These are phyloP conservation scores for Paralichthys olivaceus DNA, from an alignment of 2,113 vertebrate species.

Conservation along the genomic window DNA sequence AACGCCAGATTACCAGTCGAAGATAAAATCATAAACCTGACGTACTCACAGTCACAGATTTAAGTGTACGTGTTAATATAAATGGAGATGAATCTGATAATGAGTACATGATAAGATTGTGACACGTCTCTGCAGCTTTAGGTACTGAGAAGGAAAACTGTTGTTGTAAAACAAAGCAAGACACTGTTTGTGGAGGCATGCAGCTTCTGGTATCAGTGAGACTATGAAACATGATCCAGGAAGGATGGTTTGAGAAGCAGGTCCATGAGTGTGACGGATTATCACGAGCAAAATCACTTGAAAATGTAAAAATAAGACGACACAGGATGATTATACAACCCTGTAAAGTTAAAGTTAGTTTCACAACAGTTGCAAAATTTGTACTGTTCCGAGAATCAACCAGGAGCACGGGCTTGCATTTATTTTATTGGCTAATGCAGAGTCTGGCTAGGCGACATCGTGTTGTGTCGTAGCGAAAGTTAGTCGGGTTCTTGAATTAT, in stretches of 20 bases:
- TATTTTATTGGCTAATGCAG: too few species aligned
- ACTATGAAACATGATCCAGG: conserved; percentile 25
- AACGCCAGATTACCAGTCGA: background rate
- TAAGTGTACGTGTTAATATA: background rate
- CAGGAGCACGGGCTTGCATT: too few species aligned
- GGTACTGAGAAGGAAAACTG: background rate
- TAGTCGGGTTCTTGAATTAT: too few species aligned
- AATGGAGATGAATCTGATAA: background rate
- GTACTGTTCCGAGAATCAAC: too few species aligned
- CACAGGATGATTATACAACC: background rate
- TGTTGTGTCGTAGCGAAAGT: too few species aligned
- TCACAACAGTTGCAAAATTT: too few species aligned
- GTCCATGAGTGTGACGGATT: background rate
- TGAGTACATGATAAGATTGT: background rate
- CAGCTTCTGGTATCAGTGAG: conserved; percentile 12
- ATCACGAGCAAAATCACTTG: background rate
- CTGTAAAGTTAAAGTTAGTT: background rate
- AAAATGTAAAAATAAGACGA: background rate
- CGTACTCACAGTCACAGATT: background rate
- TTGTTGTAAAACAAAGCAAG: conserved; percentile 16
- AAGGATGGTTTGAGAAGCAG: background rate
- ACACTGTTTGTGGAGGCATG: background rate
- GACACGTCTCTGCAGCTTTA: background rate
- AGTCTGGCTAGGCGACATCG: too few species aligned
- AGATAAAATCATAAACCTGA: background rate